phyloP scores from a whole-genome alignment of 1,140 invertebrate species.

The Aphis craccivora region DNA sequence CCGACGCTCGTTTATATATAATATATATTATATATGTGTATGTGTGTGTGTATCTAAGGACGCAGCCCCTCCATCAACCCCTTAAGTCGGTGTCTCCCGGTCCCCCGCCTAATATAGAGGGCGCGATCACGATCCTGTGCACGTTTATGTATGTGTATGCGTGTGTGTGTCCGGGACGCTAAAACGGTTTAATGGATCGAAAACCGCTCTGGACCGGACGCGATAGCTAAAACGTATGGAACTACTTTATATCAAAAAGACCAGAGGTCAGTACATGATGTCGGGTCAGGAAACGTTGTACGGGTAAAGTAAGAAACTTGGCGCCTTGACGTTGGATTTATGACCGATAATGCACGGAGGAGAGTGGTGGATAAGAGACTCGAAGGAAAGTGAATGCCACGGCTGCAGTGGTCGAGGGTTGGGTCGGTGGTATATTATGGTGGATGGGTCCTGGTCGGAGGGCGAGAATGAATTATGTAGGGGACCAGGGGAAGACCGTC shows the following conservation, averaged over 20 bases:
- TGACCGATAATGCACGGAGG: constrained; percentile 19
- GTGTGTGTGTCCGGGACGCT: constrained; percentile 35
- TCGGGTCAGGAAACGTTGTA: constrained; percentile 54
- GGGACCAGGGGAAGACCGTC: neutral
- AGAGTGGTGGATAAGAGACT: neutral
- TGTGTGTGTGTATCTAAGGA: neutral
- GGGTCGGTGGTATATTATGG: neutral
- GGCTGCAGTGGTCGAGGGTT: neutral
- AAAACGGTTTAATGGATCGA: constrained; percentile 58
- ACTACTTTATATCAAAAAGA: constrained; percentile 52
- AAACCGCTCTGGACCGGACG: constrained; percentile 57
- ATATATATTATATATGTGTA: neutral
- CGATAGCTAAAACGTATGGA: constrained; percentile 34
- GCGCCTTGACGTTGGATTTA: constrained; percentile 50
- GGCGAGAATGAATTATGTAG: constrained; percentile 20
- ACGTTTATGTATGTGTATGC: neutral
- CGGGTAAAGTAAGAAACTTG: constrained; percentile 56
- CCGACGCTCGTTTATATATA: neutral
- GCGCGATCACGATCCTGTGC: neutral
- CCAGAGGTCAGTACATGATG: constrained; percentile 52
- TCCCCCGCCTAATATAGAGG: neutral
- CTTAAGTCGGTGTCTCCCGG: neutral
- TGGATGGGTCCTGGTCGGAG: neutral
- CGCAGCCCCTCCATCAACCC: constrained; percentile 3
- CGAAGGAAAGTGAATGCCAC: neutral